Percentiles rank a stretch among this genome's conserved stretches.
phyloP scores from a whole-genome alignment of 2,113 vertebrate species.

The Lepidothrix coronata region DNA sequence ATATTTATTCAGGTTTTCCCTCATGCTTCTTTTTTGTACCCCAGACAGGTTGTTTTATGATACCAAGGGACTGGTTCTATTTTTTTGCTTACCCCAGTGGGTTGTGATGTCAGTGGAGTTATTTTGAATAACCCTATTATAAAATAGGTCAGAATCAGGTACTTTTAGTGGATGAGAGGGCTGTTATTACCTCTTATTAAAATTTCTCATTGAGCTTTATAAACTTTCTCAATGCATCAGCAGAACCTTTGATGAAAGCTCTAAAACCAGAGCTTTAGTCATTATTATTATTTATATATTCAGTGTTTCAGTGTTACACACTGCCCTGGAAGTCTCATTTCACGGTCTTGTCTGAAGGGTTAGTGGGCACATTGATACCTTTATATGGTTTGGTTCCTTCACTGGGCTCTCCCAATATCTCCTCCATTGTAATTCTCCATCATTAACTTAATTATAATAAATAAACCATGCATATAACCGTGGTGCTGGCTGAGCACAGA shows the following conservation, averaged over 20 bases:
- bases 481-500: background rate
- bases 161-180: background rate
- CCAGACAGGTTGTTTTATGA: background rate
- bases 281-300: background rate
- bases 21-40: background rate
- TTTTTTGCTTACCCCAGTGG: background rate
- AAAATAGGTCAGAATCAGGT: conserved; percentile 55
- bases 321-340: background rate
- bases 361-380: background rate
- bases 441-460: background rate
- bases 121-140: conserved; percentile 35
- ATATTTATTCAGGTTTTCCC: background rate
- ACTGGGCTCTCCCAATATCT: background rate
- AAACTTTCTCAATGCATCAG: conserved; percentile 30
- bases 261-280: background rate
- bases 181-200: conserved; percentile 18
- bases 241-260: conserved; percentile 39
- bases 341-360: background rate
- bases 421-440: background rate
- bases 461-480: background rate
- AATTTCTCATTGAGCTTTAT: conserved; percentile 28
- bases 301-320: background rate
- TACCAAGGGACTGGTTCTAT: background rate
- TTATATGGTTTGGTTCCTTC: background rate
- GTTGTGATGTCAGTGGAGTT: conserved; percentile 13